These are phyloP conservation scores for Crocodylus rhombifer DNA, from an alignment of 2,797 vertebrate genomes.

Conservation along the genomic window DNA sequence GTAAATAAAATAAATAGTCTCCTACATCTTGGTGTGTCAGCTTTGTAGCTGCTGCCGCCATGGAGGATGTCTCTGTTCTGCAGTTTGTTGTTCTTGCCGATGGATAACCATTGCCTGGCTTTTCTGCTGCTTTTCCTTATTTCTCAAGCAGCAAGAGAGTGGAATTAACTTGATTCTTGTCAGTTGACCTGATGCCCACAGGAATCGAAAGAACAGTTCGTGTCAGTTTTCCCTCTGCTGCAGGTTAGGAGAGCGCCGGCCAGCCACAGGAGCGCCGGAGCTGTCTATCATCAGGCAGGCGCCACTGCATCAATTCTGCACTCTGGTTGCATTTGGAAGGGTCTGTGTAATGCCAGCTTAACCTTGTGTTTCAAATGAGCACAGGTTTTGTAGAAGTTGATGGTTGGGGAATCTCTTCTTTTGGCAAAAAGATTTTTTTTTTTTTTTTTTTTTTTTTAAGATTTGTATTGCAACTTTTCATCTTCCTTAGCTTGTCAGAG, in stretches of 20 bases:
- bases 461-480: neutral
- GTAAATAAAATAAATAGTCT: too few relatives aligned
- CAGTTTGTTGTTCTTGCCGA: neutral
- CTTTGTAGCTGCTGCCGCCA: neutral
- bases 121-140: neutral
- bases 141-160: rapidly evolving
- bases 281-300: slow-evolving; percentile 46
- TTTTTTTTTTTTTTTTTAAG: neutral
- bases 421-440: neutral
- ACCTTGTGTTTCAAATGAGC: slow-evolving; percentile 6
- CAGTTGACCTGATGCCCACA: neutral
- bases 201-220: slow-evolving; percentile 39
- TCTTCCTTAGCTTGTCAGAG: neutral
- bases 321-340: slow-evolving; percentile 28
- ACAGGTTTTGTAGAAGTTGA: neutral
- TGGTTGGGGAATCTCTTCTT: neutral
- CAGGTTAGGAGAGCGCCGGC: slow-evolving; percentile 2
- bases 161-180: rapidly evolving
- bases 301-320: slow-evolving; percentile 9
- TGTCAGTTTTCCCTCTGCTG: slow-evolving; percentile 34
- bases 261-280: slow-evolving; percentile 25
- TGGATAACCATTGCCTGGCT: neutral
- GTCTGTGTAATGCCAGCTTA: slow-evolving; percentile 33
- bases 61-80: neutral
- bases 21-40: neutral